Evolutionary conservation across 2,888 invertebrate genomes (phyloP).

Genomic region (Cybosia mesomella): DNA sequence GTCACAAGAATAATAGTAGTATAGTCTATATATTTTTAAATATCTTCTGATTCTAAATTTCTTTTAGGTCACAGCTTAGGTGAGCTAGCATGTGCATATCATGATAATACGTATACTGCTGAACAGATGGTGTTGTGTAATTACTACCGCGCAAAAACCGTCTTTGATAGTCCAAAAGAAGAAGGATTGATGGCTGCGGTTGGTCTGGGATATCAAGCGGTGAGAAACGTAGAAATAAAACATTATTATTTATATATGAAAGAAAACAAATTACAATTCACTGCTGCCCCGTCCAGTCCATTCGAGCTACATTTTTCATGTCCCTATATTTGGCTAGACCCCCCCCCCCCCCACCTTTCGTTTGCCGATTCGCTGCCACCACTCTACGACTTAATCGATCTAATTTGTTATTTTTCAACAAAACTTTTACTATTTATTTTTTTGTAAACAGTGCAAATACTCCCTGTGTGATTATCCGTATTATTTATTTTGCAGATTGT

Average conservation of each 20-base stretch:
- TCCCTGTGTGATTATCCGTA: neutral
- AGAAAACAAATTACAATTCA: too few relatives aligned
- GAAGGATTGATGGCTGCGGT: conserved; percentile 95
- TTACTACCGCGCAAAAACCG: conserved; percentile 92
- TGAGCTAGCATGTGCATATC: conserved; percentile 90
- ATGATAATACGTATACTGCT: conserved; percentile 90
- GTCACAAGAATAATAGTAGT: too few relatives aligned
- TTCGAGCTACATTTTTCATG: too few relatives aligned
- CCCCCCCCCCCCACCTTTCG: too few relatives aligned
- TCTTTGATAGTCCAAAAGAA: conserved; percentile 88
- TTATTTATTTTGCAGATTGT: conserved; percentile 12
- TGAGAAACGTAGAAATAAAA: conserved; percentile 48
- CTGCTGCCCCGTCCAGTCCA: too few relatives aligned
- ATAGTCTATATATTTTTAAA: too few relatives aligned
- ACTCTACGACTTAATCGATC: too few relatives aligned
- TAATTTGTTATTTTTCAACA: too few relatives aligned
- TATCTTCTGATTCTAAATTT: conserved; percentile 14
- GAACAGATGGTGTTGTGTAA: conserved; percentile 93
- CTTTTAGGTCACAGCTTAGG: conserved; percentile 88
- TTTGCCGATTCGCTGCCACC: too few relatives aligned
- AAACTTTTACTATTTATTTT: too few relatives aligned
- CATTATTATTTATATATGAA: neutral
- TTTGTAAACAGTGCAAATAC: too few relatives aligned
- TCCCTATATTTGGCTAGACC: too few relatives aligned
- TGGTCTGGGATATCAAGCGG: conserved; percentile 87